Percentiles rank a stretch among this genome's conserved stretches.
Conservation (phyloP, 2,113 vertebrate genomes). For the Sander lucioperca region DNA sequence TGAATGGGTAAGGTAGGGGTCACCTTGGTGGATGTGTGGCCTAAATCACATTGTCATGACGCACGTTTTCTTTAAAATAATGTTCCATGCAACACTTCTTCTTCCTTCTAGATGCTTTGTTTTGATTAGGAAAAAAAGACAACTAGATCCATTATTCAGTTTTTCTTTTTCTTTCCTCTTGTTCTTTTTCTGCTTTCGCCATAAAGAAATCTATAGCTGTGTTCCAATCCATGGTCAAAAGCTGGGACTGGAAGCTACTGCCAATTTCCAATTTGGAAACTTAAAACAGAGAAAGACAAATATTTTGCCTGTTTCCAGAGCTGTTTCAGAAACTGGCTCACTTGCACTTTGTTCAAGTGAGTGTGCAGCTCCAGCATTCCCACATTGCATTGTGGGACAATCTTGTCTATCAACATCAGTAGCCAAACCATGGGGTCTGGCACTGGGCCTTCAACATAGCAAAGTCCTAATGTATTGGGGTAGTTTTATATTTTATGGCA, state of each 20-base stretch:
- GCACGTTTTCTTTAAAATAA: constrained; percentile 3
- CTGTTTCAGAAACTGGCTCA: background rate
- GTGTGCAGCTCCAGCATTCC: background rate
- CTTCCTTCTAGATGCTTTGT: background rate
- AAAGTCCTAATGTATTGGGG: no score
- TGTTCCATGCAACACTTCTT: background rate
- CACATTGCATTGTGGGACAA: background rate
- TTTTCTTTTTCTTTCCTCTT: background rate
- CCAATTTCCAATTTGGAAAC: background rate
- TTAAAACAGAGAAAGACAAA: no score
- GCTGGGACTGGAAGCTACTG: background rate
- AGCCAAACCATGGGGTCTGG: no score
- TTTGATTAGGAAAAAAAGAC: background rate
- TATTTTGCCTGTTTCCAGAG: background rate
- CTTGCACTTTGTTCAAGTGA: background rate
- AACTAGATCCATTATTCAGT: background rate
- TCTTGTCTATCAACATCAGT: background rate
- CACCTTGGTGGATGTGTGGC: constrained; percentile 29
- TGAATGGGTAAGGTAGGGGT: constrained; percentile 30
- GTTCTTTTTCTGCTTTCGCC: background rate
- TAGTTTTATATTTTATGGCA: no score
- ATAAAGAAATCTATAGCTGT: background rate
- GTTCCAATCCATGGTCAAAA: background rate
- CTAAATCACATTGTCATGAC: constrained; percentile 3
- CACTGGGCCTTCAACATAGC: no score